Evolutionary conservation across 1,140 invertebrate genomes (phyloP), one percentile per base, ranked within the genome.

Genomic region (Caerostris extrusa): DNA sequence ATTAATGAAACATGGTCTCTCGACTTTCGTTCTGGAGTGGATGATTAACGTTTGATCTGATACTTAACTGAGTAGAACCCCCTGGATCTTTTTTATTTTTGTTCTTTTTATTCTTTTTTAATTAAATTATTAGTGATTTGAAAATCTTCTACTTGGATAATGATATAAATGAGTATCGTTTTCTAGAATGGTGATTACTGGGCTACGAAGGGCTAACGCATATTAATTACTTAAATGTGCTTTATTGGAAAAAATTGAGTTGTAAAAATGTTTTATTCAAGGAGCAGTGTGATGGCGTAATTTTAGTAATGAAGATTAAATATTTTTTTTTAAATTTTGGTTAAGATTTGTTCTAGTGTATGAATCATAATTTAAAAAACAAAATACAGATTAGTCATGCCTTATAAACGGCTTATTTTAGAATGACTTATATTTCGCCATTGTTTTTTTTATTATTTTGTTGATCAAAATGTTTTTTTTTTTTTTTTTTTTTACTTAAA

Each of bases 21-120:
- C 81, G 85, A 92, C 90, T 92, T 92, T 92, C 60, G 69, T 8
- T 53, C 17, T 67, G 10, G 60, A 91, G 90, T 61, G 58, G 81
- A 77, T 92, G 90, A 92, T 92, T 92, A 92, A 92, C 90, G 90
- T 34, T 85, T 91, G 55, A 82, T 91, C 69, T 34, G 58, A 17
- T 69, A 53, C 55, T 19, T n/a, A 34, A 12, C 14, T 53, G 50
- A 91, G 90, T 81, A 91, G 50, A 61, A 69, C 19, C 56, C 14
- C 53, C 8, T 14, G 71, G 3, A 5, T 34, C 2, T 34, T 34
- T 34, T 34, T 34, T 34, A 1, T 34, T 34, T 34, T 34, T 34
- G 0, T 34, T 34, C 2, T 34, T 34, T 34, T 1, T 50, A 14
- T 4, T 64, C 5, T 77, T 77, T 77, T 77, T 77, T 53, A 71